Evolutionary conservation across 2,888 invertebrate species (phyloP).

Genomic region (Exocentrus adspersus): DNA sequence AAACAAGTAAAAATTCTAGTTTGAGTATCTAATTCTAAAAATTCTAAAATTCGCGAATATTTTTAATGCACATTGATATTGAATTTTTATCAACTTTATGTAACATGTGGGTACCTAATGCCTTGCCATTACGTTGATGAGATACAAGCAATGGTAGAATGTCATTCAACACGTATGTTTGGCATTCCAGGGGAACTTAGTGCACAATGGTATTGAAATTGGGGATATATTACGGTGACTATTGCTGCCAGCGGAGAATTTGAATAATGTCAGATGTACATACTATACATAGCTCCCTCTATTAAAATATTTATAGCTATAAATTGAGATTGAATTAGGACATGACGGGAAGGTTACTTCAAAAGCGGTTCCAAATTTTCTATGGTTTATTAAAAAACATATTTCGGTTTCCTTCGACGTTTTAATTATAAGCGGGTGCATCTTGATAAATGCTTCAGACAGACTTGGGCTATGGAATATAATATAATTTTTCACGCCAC

Average conservation of each 20-base stretch:
- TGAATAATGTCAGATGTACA: conserved; percentile 17
- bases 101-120: not conserved
- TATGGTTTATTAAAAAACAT: conserved; percentile 36
- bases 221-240: conserved; percentile 25
- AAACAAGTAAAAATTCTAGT: no score
- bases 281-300: conserved; percentile 11
- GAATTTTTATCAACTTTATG: not conserved
- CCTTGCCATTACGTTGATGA: not conserved
- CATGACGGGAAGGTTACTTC: conserved; percentile 25
- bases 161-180: conserved; percentile 24
- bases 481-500: conserved; percentile 40
- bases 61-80: no score
- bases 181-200: conserved; percentile 36
- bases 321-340: conserved; percentile 39
- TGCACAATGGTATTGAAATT: conserved; percentile 41
- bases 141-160: not conserved
- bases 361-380: conserved; percentile 28
- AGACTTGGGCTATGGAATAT: conserved; percentile 40
- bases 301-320: conserved; percentile 22
- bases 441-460: conserved; percentile 50
- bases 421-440: conserved; percentile 51
- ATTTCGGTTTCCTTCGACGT: conserved; percentile 43
- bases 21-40: no score
- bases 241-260: conserved; percentile 18
- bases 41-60: no score